These are phyloP conservation scores for Puffinus mauretanicus DNA, from an alignment of 2,113 vertebrate species.

Conservation along the genomic window DNA sequence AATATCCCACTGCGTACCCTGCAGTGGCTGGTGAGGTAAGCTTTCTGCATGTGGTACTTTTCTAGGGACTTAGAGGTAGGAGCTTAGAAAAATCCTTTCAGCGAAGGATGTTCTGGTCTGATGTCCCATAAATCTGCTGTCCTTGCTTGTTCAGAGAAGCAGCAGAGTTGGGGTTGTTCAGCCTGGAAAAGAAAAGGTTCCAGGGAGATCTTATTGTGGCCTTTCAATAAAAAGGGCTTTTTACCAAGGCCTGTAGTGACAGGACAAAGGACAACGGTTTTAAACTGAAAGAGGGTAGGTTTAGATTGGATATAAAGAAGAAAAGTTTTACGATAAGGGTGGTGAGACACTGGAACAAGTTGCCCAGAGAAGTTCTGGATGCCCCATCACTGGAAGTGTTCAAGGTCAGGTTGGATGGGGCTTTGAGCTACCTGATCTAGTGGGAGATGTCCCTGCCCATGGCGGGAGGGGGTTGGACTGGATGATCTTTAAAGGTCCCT, in stretches of 20 bases:
- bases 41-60: background rate
- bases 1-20: background rate
- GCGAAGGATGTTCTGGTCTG: background rate
- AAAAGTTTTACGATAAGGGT: background rate
- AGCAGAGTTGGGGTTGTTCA: background rate
- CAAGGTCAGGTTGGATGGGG: rapidly evolving
- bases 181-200: background rate
- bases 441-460: background rate
- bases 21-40: background rate
- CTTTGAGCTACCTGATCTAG: background rate
- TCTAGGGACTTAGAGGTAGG: background rate
- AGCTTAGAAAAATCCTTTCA: background rate
- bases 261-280: background rate
- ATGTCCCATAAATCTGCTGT: background rate
- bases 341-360: background rate
- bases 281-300: background rate
- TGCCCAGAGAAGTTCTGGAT: background rate
- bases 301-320: background rate
- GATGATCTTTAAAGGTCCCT: background rate
- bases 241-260: background rate
- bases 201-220: background rate
- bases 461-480: background rate
- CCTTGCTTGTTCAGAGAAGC: background rate
- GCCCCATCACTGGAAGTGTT: background rate
- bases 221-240: background rate